Conservation (phyloP, 53 echinoderm and acorn worm genomes). For the Antedon mediterranea region DNA sequence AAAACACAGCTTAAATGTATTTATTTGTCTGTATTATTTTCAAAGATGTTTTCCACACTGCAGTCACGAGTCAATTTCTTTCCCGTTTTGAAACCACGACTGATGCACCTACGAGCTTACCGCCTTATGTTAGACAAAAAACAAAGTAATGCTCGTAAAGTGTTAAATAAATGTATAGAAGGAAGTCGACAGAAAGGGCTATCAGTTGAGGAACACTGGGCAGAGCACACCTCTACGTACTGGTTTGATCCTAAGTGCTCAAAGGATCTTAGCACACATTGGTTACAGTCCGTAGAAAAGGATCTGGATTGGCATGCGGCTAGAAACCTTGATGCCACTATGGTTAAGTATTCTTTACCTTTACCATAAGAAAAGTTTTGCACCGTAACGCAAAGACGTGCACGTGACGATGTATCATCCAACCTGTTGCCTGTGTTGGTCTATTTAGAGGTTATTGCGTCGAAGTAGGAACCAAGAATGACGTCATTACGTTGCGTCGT, state of each 20-base stretch:
- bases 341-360: constrained; percentile 33
- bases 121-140: constrained; percentile 20
- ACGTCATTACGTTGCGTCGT: no score
- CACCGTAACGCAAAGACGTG: no score
- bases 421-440: no score
- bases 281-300: constrained; percentile 18
- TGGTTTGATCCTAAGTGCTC: constrained; percentile 30
- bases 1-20: no score
- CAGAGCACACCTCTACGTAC: constrained; percentile 22
- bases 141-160: not conserved
- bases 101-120: constrained; percentile 44
- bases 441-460: no score
- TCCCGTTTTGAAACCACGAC: constrained; percentile 49
- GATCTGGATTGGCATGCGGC: constrained; percentile 26
- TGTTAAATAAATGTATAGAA: constrained; percentile 3
- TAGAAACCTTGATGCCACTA: constrained; percentile 2
- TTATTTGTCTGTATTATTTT: not conserved
- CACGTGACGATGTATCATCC: no score
- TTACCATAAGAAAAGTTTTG: no score
- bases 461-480: no score
- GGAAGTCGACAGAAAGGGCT: constrained; percentile 14
- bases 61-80: constrained; percentile 21
- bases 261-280: constrained; percentile 9
- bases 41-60: constrained; percentile 39
- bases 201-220: constrained; percentile 33